Base-by-base conservation (phyloP, 2,797 vertebrate species). In the Sebastes miniatus region DNA sequence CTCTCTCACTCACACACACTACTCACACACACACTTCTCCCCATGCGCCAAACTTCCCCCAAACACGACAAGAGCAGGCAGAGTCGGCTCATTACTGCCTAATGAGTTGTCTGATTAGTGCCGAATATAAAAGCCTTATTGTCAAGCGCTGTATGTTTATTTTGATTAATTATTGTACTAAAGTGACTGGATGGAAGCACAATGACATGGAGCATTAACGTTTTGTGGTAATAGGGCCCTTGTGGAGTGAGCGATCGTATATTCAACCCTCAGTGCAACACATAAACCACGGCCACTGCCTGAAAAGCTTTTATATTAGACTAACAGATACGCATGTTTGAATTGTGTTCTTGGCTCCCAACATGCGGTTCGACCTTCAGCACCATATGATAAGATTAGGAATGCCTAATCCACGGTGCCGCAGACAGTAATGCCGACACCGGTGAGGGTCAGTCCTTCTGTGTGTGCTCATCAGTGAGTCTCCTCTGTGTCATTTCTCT, bases 81-180 rank as follows among this genome's bases (percentile, higher is more conserved):
- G 87, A 88, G 89, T 89, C 83, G 83, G 87, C 94, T 95, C 91
- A 92, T 95, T 95, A 93, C 89, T 86, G 92, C 89, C 93, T 95
- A 96, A 96, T 95, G 94, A 96, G 90, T 95, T 93, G 89, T 93
- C 93, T 95, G 93, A 94, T 96, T 94, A 94, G 89, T 82, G 81
- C 83, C 18, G 81, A 94, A 92, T 93, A 95, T 90, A 92, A 94
- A 95, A 93, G 90, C 91, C 88, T 93, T 93, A 94, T 92, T 94
- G 92, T 94, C 86, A 87, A 87, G 84, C 74, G 27, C 85, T 92
- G 91, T 93, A 89, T 93, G 92, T 94, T 96, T 95, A 94, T 94
- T 96, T 94, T 92, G 92, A 96, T 95, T 93, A 93, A 95, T 95
- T 95, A 93, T 94, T 93, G 87, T 64, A 88, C 88, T 92, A 93